A percentile compares a stretch with the other conserved stretches of the same genome.
These are phyloP conservation scores for Circaetus gallicus DNA, from an alignment of 2,113 vertebrate species.

Conservation along the genomic window DNA sequence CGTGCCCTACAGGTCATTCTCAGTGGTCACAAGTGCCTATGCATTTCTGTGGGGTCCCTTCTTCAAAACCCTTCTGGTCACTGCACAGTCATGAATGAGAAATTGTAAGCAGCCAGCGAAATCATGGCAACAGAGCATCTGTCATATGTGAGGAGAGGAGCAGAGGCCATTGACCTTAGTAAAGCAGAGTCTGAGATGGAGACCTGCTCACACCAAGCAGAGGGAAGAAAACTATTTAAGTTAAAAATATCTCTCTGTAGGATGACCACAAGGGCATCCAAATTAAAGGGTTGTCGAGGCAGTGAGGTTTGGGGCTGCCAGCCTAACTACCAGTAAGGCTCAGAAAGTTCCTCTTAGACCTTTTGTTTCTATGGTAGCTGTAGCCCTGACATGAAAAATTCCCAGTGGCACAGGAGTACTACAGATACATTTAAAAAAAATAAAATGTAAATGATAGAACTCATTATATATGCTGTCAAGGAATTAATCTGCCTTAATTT, in stretches of 20 bases:
- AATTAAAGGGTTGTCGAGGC: neutral
- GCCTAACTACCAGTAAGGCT: neutral
- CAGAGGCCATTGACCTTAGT: neutral
- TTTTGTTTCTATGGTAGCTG: neutral
- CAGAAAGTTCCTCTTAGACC: neutral
- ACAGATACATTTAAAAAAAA: neutral
- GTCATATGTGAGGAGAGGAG: fast-evolving
- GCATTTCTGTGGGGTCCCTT: neutral
- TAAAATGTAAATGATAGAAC: neutral
- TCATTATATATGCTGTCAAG: neutral
- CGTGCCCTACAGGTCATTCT: neutral
- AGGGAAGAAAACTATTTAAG: neutral
- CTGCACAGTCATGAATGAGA: neutral
- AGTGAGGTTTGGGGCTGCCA: neutral
- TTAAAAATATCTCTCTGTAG: neutral
- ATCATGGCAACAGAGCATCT: neutral
- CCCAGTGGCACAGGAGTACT: neutral
- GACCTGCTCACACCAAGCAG: neutral
- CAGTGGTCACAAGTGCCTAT: neutral
- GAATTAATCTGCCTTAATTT: neutral
- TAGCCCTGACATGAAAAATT: neutral
- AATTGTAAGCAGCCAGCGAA: neutral
- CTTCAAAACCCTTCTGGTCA: neutral
- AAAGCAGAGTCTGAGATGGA: neutral
- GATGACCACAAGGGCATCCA: neutral